phyloP scores from a whole-genome alignment of 2,113 vertebrate species.

The Puntigrus tetrazona region DNA sequence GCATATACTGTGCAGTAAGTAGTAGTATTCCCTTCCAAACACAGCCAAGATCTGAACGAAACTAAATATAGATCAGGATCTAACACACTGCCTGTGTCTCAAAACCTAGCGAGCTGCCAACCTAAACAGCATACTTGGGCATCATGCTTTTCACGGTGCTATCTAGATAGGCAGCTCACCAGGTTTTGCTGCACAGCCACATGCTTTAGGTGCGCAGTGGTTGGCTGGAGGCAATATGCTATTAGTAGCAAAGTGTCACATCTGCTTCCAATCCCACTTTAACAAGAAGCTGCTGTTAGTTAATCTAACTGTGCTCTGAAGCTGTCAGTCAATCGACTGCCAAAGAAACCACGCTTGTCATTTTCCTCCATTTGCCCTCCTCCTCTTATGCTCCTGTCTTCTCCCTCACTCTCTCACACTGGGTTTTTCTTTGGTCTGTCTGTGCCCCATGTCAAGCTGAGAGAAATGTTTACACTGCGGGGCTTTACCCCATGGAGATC shows the following conservation, averaged over 20 bases:
- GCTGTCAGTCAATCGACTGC: conserved; percentile 68
- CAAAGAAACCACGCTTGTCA: conserved; percentile 48
- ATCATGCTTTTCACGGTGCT: not conserved
- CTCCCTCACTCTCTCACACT: conserved; percentile 30
- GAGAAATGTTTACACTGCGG: conserved; percentile 47
- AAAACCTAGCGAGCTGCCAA: not conserved
- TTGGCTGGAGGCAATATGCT: conserved; percentile 68
- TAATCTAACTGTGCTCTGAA: conserved; percentile 64
- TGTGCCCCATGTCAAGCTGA: conserved; percentile 34
- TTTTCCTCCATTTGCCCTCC: not conserved
- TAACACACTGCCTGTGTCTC: not conserved
- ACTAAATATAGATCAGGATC: not conserved
- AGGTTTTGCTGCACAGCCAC: not conserved
- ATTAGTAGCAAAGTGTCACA: conserved; percentile 72
- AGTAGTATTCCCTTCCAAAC: not conserved
- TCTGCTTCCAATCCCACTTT: conserved; percentile 71
- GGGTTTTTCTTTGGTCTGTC: conserved; percentile 7
- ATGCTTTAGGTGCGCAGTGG: conserved; percentile 66
- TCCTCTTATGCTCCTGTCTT: not conserved
- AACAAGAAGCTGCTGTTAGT: conserved; percentile 69
- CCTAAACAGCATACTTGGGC: not conserved
- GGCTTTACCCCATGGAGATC: conserved; percentile 34
- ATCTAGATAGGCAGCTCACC: not conserved
- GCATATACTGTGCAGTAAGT: not conserved
- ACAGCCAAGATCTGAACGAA: not conserved